A percentile compares a stretch with the other conserved stretches of the same genome.
phyloP scores from a whole-genome alignment of 1,140 invertebrate species.

The Drepana arcuata region DNA sequence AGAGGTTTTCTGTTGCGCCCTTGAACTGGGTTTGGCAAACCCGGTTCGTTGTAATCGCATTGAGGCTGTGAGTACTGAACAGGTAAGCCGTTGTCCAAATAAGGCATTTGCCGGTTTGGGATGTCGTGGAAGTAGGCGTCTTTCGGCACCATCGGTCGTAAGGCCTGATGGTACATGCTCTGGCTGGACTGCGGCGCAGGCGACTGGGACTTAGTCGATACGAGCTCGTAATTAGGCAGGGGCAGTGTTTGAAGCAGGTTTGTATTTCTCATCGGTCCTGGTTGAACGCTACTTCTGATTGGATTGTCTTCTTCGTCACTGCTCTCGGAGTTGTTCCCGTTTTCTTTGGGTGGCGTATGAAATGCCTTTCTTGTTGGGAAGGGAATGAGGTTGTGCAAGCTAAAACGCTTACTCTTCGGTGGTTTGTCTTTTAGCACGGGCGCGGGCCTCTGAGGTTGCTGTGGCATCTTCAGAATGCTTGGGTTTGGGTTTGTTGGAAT shows the following conservation, averaged over 20 bases:
- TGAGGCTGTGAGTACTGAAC: slow-evolving; percentile 30
- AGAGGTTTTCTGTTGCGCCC: slow-evolving; percentile 58
- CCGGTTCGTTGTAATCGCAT: slow-evolving; percentile 46
- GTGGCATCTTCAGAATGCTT: slow-evolving; percentile 49
- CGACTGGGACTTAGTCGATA: slow-evolving; percentile 65
- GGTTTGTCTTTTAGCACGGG: slow-evolving; percentile 64
- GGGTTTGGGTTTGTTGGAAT: slow-evolving; percentile 18
- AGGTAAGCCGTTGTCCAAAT: slow-evolving; percentile 41
- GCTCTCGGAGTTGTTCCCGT: slow-evolving; percentile 71
- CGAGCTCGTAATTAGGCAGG: slow-evolving; percentile 71
- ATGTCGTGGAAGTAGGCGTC: slow-evolving; percentile 76
- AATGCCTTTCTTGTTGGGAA: slow-evolving; percentile 68
- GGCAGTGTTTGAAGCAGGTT: slow-evolving; percentile 68
- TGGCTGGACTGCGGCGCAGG: slow-evolving; percentile 44
- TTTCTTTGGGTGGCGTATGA: slow-evolving; percentile 60
- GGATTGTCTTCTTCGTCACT: slow-evolving; percentile 74
- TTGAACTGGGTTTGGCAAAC: slow-evolving; percentile 38
- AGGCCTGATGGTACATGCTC: slow-evolving; percentile 33
- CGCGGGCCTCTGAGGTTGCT: slow-evolving; percentile 56
- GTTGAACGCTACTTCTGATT: slow-evolving; percentile 63
- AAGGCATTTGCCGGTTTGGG: slow-evolving; percentile 64
- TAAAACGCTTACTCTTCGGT: slow-evolving; percentile 66
- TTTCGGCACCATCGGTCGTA: slow-evolving; percentile 69
- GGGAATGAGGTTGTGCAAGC: slow-evolving; percentile 65
- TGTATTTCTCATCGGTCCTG: slow-evolving; percentile 70